Percentiles rank a stretch among this genome's conserved stretches.
phyloP scores from a whole-genome alignment of 2,888 invertebrate species.

The Hedychridium roseum region DNA sequence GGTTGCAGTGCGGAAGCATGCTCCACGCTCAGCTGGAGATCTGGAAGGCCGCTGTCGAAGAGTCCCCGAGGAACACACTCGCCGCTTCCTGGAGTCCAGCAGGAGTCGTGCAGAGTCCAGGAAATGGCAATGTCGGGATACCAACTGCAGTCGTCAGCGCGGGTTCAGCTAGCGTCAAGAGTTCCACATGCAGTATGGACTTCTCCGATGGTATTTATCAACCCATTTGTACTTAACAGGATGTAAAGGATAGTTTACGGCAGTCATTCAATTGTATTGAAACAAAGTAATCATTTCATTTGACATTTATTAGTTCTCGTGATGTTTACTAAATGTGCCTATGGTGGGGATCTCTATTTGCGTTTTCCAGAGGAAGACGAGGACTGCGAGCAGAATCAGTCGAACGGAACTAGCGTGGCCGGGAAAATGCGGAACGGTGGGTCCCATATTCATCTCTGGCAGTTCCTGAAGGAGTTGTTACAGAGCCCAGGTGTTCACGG shows the following conservation, averaged over 20 bases:
- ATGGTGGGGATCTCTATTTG: too few relatives aligned
- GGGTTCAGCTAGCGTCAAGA: slow-evolving; percentile 48
- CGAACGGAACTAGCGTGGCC: slow-evolving; percentile 32
- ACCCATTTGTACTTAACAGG: not conserved
- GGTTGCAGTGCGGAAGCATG: slow-evolving; percentile 79
- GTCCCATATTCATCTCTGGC: slow-evolving; percentile 98
- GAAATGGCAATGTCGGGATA: slow-evolving; percentile 39
- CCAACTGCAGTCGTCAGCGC: slow-evolving; percentile 43
- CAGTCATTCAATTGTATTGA: too few relatives aligned
- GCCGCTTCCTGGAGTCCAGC: slow-evolving; percentile 57
- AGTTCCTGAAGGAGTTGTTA: slow-evolving; percentile 95
- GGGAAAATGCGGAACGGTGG: slow-evolving; percentile 67
- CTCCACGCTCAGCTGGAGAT: slow-evolving; percentile 89
- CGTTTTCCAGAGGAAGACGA: slow-evolving; percentile 70
- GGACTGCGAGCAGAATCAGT: slow-evolving; percentile 55
- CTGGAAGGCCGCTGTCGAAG: slow-evolving; percentile 81
- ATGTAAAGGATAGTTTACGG: too few relatives aligned
- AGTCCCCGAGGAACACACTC: slow-evolving; percentile 67
- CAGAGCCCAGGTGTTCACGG: slow-evolving; percentile 88
- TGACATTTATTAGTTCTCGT: too few relatives aligned
- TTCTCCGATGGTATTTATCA: slow-evolving; percentile 73
- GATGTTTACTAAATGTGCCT: too few relatives aligned
- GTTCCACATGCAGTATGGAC: slow-evolving; percentile 66
- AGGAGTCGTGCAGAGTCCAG: slow-evolving; percentile 50
- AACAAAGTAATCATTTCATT: too few relatives aligned